Conservation (phyloP, 2,113 vertebrate genomes). For the Coptodon bakossiorum region DNA sequence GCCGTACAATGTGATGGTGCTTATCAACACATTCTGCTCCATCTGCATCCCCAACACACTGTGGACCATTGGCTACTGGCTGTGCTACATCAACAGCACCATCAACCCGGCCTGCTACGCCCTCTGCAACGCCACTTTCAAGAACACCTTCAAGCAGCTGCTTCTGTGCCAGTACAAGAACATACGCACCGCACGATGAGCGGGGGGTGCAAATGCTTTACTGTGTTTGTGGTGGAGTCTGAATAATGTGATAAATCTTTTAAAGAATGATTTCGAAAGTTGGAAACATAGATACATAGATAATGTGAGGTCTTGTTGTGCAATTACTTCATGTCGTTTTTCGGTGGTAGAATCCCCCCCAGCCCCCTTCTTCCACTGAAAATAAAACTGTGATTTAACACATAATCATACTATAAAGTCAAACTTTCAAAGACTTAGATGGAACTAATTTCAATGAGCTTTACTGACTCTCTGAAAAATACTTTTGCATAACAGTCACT, state of each 20-base stretch:
- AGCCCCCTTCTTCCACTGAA: background rate
- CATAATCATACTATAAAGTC: background rate
- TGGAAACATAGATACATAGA: background rate
- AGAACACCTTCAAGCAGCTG: slow-evolving; percentile 97
- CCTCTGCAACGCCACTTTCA: slow-evolving; percentile 94
- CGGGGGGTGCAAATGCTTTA: slow-evolving; percentile 11
- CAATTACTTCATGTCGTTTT: background rate
- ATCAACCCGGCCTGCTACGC: slow-evolving; percentile 98
- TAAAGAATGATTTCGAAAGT: background rate
- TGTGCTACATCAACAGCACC: slow-evolving; percentile 95
- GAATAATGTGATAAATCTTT: background rate
- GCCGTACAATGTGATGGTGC: slow-evolving; percentile 97
- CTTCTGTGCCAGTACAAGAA: slow-evolving; percentile 95
- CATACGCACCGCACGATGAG: slow-evolving; percentile 83
- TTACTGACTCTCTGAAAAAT: background rate
- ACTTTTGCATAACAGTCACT: background rate
- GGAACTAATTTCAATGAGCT: background rate
- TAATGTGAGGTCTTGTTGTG: background rate
- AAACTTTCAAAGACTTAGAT: background rate
- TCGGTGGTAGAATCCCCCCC: background rate
- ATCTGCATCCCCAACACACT: slow-evolving; percentile 84
- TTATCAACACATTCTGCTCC: slow-evolving; percentile 93
- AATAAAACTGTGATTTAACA: background rate
- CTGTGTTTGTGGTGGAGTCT: background rate
- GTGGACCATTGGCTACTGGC: slow-evolving; percentile 88